Conservation (phyloP, 2,888 invertebrate species). For the Philopedon plagiatum region DNA sequence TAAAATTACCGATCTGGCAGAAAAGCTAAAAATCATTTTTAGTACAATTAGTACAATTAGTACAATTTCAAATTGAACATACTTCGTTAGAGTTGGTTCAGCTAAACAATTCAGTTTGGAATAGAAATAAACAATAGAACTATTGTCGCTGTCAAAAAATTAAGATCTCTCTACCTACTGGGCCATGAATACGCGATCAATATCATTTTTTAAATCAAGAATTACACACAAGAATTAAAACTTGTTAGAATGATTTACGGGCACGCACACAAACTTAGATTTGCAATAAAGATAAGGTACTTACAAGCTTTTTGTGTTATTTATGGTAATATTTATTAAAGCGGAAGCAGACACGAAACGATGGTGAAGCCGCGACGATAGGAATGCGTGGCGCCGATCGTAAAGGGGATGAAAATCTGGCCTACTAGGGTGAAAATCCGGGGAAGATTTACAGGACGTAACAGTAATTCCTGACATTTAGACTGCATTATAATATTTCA, state of each 20-base stretch:
- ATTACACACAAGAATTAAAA: constrained; percentile 1
- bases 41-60: no score
- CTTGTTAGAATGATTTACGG: constrained; percentile 9
- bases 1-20: no score
- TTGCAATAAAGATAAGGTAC: constrained; percentile 37
- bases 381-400: constrained; percentile 39
- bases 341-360: constrained; percentile 40
- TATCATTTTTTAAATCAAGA: constrained; percentile 19
- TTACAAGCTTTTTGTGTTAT: constrained; percentile 41
- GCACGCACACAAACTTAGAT: constrained; percentile 13
- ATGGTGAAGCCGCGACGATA: constrained; percentile 39
- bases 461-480: no score
- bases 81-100: no score
- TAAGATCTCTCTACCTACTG: not conserved
- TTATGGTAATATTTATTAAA: constrained; percentile 45
- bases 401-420: constrained; percentile 21
- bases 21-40: no score
- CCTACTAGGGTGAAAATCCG: constrained; percentile 17
- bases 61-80: no score
- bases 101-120: no score
- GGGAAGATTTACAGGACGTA: not conserved
- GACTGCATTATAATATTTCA: no score
- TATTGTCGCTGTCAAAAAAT: no score
- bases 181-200: constrained; percentile 20
- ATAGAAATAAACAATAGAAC: no score